These are phyloP conservation scores for Cydia splendana DNA, from an alignment of 1,140 invertebrate species.

Conservation along the genomic window DNA sequence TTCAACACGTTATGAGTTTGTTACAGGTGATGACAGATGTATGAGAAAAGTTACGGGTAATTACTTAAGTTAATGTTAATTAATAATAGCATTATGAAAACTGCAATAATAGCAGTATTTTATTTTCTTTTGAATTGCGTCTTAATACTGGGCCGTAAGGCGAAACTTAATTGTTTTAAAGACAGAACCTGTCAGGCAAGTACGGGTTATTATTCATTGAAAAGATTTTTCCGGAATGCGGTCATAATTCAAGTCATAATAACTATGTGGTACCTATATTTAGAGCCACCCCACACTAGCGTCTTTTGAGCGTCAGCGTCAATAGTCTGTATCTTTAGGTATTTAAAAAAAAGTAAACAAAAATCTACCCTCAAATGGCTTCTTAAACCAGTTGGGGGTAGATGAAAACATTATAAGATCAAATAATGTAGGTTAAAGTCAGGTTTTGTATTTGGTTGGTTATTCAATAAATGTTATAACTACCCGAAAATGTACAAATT, in stretches of 20 bases:
- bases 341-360: too few relatives aligned
- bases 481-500: too few relatives aligned
- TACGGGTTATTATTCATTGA: background rate
- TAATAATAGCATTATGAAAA: background rate
- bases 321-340: too few relatives aligned
- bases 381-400: too few relatives aligned
- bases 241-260: background rate
- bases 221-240: background rate
- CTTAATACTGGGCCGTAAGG: background rate
- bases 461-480: too few relatives aligned
- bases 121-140: too few relatives aligned
- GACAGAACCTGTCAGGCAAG: background rate
- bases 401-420: too few relatives aligned
- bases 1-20: background rate
- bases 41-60: background rate
- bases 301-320: too few relatives aligned
- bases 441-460: too few relatives aligned
- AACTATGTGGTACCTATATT: background rate
- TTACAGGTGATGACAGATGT: background rate
- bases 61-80: slow-evolving; percentile 2
- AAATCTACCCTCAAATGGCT: too few relatives aligned
- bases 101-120: background rate
- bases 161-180: background rate
- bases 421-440: too few relatives aligned
- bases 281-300: too few relatives aligned